Conservation (phyloP, 30 jellyfish, hydroid and myxozoan genomes). For the Aurelia aurita region DNA sequence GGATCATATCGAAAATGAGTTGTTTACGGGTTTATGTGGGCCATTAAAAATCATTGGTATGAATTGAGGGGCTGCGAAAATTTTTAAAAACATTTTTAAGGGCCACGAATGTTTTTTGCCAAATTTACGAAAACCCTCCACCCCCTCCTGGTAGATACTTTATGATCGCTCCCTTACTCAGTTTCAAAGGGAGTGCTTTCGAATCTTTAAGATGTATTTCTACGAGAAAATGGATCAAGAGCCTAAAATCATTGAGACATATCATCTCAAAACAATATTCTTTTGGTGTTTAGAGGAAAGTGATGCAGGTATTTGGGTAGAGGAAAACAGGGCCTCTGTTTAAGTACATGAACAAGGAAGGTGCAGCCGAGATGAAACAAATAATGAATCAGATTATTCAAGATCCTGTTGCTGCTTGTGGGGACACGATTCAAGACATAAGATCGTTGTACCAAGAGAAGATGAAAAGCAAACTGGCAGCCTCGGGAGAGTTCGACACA, state of each 20-base stretch:
- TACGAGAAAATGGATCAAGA: conserved; percentile 52
- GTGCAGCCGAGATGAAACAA: not conserved
- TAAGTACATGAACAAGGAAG: conserved; percentile 16
- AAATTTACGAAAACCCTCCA: no score
- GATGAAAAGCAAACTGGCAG: no score
- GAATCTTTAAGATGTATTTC: conserved; percentile 49
- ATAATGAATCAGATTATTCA: not conserved
- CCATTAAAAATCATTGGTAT: no score
- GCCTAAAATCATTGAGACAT: conserved; percentile 44
- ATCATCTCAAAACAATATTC: conserved; percentile 48
- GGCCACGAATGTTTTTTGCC: no score
- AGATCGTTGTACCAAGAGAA: not conserved
- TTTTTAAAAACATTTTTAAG: no score
- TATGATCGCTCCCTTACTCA: no score
- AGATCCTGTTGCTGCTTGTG: conserved; percentile 48
- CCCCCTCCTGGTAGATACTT: no score
- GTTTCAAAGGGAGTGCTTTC: conserved; percentile 33
- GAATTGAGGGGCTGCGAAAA: no score
- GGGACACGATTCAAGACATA: conserved; percentile 12
- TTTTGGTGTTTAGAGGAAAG: no score
- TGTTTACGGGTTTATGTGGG: no score
- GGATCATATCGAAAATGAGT: no score
- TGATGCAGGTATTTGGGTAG: conserved; percentile 20
- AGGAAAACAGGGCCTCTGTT: conserved; percentile 40
- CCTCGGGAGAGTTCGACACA: no score